Evolutionary conservation across 2,888 invertebrate genomes (phyloP), one percentile per base, ranked within the genome.

Genomic region (Portevinia maculata): DNA sequence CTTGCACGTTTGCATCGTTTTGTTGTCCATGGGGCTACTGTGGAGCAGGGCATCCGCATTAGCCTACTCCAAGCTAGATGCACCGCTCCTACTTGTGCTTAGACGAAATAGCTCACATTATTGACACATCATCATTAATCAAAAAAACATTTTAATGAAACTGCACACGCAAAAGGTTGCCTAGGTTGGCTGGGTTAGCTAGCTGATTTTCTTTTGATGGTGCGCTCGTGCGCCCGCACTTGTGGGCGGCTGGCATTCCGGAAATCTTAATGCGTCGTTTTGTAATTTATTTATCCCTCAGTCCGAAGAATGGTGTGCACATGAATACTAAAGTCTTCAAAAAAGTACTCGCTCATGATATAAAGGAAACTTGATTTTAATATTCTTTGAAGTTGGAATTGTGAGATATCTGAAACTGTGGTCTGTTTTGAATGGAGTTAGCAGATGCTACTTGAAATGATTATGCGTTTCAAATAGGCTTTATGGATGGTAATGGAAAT

Each of bases 81-180:
- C 21, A 5, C 28, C 39, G 39, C 30, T 11, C 48, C 28, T 37
- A 39, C 34, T 44, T 30, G 53, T 17, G 46, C 59, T 24, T 17
- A 37, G 83, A 78, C 67, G 67, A 62, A 83, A 83, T 78, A 78
- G 65, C 55, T 78, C 88, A 86, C 86, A 86, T 89, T 88, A 88
- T 88, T 89, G 88, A 88, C 88, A 88, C 88, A 87, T 87, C 87
- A 86, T 88, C 88, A 88, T 89, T 86, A 88, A 88, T 88, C 88
- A 85, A 37, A 48, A 7, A 73, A 69, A 69, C 71, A 85, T 84
- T 85, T 84, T 83, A 83, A 83, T 83, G 83, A 73, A 83, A 59
- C 53, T 50, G 44, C 34, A 53, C 81, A 76, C 81, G 76, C 76
- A 74, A 79, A 65, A 37, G 30, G 34, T 13, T 19, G 30, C n/a